Conservation (phyloP, 2,888 invertebrate genomes). For the Oasisia sp. region DNA sequence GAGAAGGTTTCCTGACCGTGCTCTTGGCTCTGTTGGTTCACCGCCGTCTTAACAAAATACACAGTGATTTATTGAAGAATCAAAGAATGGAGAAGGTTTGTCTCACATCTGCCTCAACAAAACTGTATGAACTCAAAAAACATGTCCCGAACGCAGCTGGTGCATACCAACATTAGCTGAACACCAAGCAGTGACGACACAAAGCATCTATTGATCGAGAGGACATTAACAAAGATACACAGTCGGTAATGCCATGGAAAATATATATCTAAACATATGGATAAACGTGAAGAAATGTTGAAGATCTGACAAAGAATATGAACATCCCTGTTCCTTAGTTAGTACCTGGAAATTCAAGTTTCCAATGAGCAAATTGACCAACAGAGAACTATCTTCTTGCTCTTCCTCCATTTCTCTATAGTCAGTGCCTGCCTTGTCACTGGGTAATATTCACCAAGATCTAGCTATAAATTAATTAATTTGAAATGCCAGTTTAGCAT, state of each 20-base stretch:
- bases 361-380: constrained; percentile 3
- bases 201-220: neutral
- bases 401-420: constrained; percentile 25
- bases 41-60: neutral
- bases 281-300: neutral
- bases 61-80: neutral
- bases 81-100: too few species aligned
- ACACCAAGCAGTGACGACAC: neutral
- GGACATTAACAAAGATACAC: neutral
- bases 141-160: neutral
- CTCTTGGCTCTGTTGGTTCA: neutral
- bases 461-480: neutral
- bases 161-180: neutral
- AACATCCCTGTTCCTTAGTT: neutral
- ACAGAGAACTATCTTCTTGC: neutral
- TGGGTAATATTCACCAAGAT: neutral
- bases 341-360: constrained; percentile 8
- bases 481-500: neutral
- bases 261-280: neutral
- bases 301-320: neutral
- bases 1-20: constrained; percentile 33
- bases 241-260: neutral
- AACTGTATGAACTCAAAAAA: too few species aligned
- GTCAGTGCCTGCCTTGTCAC: neutral
- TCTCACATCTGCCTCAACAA: too few species aligned